These are phyloP conservation scores for Thomomys bottae DNA, from an alignment of 2,113 vertebrate species.

Conservation along the genomic window DNA sequence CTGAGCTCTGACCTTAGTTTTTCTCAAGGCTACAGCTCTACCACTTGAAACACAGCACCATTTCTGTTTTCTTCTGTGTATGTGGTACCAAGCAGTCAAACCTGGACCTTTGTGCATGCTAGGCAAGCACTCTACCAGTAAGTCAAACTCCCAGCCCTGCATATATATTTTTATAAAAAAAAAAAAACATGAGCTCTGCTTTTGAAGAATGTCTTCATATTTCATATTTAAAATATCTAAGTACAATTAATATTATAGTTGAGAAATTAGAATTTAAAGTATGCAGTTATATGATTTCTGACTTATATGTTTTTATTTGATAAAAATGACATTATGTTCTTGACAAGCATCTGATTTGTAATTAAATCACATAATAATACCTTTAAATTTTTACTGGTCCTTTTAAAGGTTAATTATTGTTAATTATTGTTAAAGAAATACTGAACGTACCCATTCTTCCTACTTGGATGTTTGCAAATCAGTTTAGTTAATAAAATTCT, in stretches of 20 bases:
- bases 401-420: neutral
- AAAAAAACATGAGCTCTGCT: neutral
- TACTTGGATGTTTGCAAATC: neutral
- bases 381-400: neutral
- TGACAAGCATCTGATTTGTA: neutral
- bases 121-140: too few species aligned
- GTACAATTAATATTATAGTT: neutral
- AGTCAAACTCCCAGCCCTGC: too few species aligned
- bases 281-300: neutral
- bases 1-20: too few species aligned
- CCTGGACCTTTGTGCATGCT: too few species aligned
- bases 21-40: too few species aligned
- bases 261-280: neutral
- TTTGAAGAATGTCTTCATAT: neutral
- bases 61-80: too few species aligned
- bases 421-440: neutral
- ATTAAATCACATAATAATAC: neutral
- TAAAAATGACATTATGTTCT: neutral
- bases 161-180: neutral
- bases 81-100: too few species aligned
- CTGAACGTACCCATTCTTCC: neutral
- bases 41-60: too few species aligned
- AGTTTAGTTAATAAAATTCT: constrained; percentile 3
- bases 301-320: neutral
- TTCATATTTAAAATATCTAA: constrained; percentile 34